A percentile compares a stretch with the other conserved stretches of the same genome.
Evolutionary conservation across 2,113 vertebrate genomes (phyloP).

Genomic region (Turdus rufiventris): DNA sequence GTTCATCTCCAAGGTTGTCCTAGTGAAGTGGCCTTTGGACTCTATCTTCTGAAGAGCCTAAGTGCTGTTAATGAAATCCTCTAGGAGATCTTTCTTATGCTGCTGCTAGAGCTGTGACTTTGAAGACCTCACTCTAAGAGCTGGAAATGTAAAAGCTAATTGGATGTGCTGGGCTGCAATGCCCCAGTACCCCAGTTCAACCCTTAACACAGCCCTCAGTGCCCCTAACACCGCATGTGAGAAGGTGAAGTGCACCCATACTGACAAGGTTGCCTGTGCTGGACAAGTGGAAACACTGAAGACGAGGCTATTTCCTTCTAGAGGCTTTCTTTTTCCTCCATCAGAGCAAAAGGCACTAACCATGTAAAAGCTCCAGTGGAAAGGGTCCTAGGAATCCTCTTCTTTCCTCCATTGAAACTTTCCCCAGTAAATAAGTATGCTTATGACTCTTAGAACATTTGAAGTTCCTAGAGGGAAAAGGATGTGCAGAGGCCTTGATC

Average conservation of each 20-base stretch:
- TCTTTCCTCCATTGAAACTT: not conserved
- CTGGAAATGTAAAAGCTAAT: not conserved
- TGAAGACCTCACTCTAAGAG: not conserved
- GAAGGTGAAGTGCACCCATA: not conserved
- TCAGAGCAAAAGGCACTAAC: not conserved
- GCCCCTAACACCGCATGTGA: not conserved
- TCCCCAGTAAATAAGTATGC: not conserved
- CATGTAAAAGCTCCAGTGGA: not conserved
- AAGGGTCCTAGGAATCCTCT: not conserved
- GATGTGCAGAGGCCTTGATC: not conserved
- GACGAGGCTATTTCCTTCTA: not conserved
- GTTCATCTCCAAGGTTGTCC: not conserved
- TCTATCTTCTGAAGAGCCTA: not conserved
- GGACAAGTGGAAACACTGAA: not conserved
- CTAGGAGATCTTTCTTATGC: not conserved
- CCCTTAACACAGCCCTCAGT: not conserved
- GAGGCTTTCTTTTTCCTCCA: not conserved
- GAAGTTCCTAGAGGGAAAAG: not conserved
- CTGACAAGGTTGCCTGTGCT: not conserved
- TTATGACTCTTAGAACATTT: not conserved
- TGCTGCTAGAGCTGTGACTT: not conserved
- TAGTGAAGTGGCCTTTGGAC: not conserved
- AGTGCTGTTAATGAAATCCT: not conserved
- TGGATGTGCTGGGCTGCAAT: not conserved
- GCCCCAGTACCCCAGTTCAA: accelerated